These are phyloP conservation scores for Aleiodes testaceus DNA, from an alignment of 2,888 invertebrate species.

Conservation along the genomic window DNA sequence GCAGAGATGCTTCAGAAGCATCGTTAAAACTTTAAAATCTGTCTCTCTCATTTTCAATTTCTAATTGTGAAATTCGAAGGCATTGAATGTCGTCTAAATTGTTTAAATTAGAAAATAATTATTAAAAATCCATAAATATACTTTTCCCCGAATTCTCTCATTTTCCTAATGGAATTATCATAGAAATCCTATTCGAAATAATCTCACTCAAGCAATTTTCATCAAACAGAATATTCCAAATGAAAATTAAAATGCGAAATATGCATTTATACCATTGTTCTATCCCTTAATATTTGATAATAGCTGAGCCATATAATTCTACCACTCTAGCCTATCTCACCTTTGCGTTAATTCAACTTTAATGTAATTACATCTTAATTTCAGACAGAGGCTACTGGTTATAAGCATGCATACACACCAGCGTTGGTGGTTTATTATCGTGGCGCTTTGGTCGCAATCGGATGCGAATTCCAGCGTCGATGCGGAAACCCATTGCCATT, in stretches of 20 bases:
- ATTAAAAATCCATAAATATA: too few species aligned
- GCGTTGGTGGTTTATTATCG: slow-evolving; percentile 53
- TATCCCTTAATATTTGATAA: too few species aligned
- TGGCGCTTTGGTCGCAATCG: slow-evolving; percentile 38
- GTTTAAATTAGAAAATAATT: too few species aligned
- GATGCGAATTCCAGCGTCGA: slow-evolving; percentile 50
- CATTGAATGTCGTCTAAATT: too few species aligned
- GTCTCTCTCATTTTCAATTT: too few species aligned
- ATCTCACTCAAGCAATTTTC: too few species aligned
- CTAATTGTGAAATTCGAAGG: too few species aligned
- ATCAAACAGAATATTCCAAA: too few species aligned
- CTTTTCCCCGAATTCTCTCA: too few species aligned
- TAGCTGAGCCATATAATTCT: too few species aligned
- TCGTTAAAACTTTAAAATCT: slow-evolving; percentile 2
- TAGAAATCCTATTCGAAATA: background rate
- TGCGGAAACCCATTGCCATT: slow-evolving; percentile 62
- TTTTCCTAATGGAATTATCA: background rate
- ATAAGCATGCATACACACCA: slow-evolving; percentile 29
- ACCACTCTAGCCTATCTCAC: background rate
- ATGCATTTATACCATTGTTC: too few species aligned
- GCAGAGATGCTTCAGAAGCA: slow-evolving; percentile 5
- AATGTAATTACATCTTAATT: slow-evolving; percentile 60
- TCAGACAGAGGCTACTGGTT: slow-evolving; percentile 47
- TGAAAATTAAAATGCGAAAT: too few species aligned
- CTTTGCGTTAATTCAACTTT: slow-evolving; percentile 52